Conservation (phyloP, 2,888 invertebrate species). For the Watsonalla binaria region DNA sequence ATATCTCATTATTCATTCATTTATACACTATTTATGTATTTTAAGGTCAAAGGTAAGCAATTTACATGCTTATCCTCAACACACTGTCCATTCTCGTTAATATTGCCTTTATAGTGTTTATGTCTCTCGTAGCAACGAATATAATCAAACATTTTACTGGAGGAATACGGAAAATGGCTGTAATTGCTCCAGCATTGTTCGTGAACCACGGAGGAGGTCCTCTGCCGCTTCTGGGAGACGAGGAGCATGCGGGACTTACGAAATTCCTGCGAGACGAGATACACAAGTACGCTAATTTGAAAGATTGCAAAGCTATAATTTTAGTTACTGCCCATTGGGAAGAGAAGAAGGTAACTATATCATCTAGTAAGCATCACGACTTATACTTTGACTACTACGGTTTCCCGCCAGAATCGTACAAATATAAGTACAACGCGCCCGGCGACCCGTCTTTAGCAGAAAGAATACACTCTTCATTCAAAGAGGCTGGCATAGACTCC, state of each 20-base stretch:
- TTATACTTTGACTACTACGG: constrained; percentile 71
- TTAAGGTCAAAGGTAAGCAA: constrained; percentile 20
- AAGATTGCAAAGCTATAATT: constrained; percentile 61
- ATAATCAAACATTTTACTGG: constrained; percentile 57
- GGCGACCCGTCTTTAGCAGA: constrained; percentile 59
- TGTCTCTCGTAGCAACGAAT: constrained; percentile 68
- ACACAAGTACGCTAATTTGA: constrained; percentile 56
- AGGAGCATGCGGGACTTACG: constrained; percentile 58
- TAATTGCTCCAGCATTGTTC: constrained; percentile 64
- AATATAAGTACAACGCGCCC: constrained; percentile 63
- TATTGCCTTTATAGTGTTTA: constrained; percentile 61
- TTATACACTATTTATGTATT: constrained; percentile 21
- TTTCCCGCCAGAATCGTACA: constrained; percentile 66
- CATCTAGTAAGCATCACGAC: constrained; percentile 59
- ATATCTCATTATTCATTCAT: constrained; percentile 6
- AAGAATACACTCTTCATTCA: constrained; percentile 46
- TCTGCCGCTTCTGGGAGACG: constrained; percentile 60
- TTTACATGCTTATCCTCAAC: constrained; percentile 67
- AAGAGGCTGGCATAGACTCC: constrained; percentile 53
- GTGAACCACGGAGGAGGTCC: constrained; percentile 73
- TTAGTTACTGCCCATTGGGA: constrained; percentile 72
- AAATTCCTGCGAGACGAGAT: constrained; percentile 58
- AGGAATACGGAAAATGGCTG: constrained; percentile 50
- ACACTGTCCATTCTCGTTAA: constrained; percentile 60
- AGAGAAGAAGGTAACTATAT: constrained; percentile 59